A percentile compares a stretch with the other conserved stretches of the same genome.
Conservation (phyloP, 2,888 invertebrate genomes). For the Galerucella calmariensis region DNA sequence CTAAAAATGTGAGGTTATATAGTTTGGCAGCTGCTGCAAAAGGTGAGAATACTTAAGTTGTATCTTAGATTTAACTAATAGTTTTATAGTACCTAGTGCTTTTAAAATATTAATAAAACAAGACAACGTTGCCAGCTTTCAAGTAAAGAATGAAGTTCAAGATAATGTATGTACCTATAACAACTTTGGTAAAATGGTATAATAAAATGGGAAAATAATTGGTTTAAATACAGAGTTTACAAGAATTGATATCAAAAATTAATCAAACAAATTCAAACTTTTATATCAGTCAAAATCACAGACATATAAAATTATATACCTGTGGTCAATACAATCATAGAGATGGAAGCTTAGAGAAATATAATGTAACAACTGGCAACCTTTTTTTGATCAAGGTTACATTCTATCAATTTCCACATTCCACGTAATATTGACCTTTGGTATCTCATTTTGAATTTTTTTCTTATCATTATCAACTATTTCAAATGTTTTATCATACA, state of each 20-base stretch:
- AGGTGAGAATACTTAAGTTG: constrained; percentile 40
- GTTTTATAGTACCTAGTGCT: too few relatives aligned
- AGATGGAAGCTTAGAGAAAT: background rate
- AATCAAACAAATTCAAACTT: too few relatives aligned
- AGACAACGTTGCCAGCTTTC: background rate
- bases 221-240: too few relatives aligned
- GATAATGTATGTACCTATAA: background rate
- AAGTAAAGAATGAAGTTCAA: background rate
- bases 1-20: constrained; percentile 47
- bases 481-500: background rate
- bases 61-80: too few relatives aligned
- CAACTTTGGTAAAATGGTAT: background rate
- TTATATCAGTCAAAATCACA: too few relatives aligned
- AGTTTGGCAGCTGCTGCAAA: constrained; percentile 34
- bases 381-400: background rate
- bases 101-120: too few relatives aligned
- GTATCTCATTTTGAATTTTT: background rate
- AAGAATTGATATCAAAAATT: too few relatives aligned
- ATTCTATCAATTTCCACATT: background rate
- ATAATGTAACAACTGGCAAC: background rate
- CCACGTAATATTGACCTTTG: background rate
- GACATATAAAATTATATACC: too few relatives aligned
- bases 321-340: too few relatives aligned
- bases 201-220: too few relatives aligned
- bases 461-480: background rate